A percentile compares a stretch with the other conserved stretches of the same genome.
These are phyloP conservation scores for Chrysoperla carnea DNA, from an alignment of 1,140 invertebrate species.

Conservation along the genomic window DNA sequence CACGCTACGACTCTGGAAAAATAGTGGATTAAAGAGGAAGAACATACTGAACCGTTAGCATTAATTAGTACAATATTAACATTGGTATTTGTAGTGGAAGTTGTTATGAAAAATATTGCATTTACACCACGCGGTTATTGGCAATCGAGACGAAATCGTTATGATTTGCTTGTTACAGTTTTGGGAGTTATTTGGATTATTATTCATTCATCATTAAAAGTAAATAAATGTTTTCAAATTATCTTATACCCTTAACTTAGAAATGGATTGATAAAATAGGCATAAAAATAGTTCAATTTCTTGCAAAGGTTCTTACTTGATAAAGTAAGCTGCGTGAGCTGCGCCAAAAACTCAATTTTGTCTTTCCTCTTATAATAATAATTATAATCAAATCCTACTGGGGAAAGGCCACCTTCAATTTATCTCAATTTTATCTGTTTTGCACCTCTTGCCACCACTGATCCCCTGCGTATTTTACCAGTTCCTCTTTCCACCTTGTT, in stretches of 20 bases:
- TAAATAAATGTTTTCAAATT: constrained; percentile 22
- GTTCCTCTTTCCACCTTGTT: no score
- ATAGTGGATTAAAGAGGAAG: constrained; percentile 68
- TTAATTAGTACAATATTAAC: constrained; percentile 73
- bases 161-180: constrained; percentile 93
- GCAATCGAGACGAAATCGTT: constrained; percentile 93
- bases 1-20: not conserved
- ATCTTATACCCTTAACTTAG: constrained; percentile 1
- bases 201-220: constrained; percentile 76
- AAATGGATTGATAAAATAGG: no score
- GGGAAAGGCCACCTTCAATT: no score
- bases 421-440: no score
- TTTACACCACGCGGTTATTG: constrained; percentile 96
- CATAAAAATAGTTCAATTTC: no score
- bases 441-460: no score
- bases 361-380: no score
- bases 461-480: no score
- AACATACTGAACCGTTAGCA: constrained; percentile 64
- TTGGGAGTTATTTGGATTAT: constrained; percentile 94
- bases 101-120: constrained; percentile 97
- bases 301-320: no score
- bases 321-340: no score
- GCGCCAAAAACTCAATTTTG: no score
- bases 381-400: no score
- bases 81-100: constrained; percentile 77